phyloP scores from a whole-genome alignment of 2,113 vertebrate species.

The Charina bottae region DNA sequence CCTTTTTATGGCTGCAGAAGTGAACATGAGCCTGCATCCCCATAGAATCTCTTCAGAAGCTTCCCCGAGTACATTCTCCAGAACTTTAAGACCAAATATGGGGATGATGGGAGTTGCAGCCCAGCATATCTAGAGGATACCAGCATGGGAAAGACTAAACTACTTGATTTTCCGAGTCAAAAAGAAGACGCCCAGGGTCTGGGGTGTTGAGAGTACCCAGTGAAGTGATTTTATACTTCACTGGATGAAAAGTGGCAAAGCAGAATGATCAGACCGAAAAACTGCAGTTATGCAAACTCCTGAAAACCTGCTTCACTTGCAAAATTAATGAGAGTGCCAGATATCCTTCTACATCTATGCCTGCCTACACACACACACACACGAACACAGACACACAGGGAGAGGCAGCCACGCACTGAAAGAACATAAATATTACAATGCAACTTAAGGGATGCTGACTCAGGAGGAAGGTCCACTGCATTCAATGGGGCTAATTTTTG shows the following conservation, averaged over 20 bases:
- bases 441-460: background rate
- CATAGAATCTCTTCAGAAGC: too few relatives aligned
- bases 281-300: background rate
- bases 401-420: background rate
- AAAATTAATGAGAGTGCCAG: background rate
- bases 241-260: background rate
- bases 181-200: background rate
- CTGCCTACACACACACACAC: background rate
- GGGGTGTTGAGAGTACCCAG: background rate
- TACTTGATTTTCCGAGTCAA: background rate
- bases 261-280: background rate
- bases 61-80: too few relatives aligned
- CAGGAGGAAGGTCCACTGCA: background rate
- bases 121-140: background rate
- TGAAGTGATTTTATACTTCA: background rate
- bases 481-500: background rate
- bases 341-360: background rate
- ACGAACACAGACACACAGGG: background rate
- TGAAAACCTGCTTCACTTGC: background rate
- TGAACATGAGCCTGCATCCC: too few relatives aligned
- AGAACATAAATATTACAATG: background rate
- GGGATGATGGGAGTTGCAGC: too few relatives aligned
- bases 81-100: too few relatives aligned
- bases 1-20: too few relatives aligned
- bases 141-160: background rate